phyloP scores from a whole-genome alignment of 2,797 vertebrate species.

The Pipistrellus pygmaeus region DNA sequence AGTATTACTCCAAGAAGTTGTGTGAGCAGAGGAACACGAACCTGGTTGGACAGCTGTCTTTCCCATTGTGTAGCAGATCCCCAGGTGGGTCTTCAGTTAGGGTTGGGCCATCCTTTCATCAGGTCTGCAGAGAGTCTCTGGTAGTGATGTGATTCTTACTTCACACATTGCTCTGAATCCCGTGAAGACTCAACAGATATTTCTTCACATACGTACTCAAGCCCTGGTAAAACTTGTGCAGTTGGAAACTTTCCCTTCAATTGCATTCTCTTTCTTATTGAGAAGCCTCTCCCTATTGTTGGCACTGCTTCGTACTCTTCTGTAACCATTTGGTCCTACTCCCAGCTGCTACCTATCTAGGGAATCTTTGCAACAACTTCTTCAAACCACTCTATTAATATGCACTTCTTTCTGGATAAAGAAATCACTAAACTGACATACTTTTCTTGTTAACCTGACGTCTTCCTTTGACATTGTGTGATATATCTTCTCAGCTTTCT shows the following conservation, averaged over 20 bases:
- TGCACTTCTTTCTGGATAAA: not conserved
- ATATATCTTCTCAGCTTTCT: not conserved
- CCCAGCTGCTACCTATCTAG: not conserved
- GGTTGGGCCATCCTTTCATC: slow-evolving; percentile 44
- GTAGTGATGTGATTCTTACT: not conserved
- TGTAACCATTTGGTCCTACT: not conserved
- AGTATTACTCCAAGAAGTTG: slow-evolving; percentile 77
- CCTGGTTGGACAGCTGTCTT: slow-evolving; percentile 74
- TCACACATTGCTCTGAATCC: not conserved
- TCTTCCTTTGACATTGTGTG: not conserved
- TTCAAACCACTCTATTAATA: not conserved
- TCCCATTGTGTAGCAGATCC: slow-evolving; percentile 68
- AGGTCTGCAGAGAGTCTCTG: not conserved
- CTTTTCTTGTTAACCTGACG: slow-evolving; percentile 15
- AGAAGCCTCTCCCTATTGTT: not conserved
- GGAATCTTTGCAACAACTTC: not conserved
- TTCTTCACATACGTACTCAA: not conserved
- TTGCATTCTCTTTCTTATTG: not conserved
- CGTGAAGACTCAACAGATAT: not conserved
- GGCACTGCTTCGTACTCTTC: not conserved
- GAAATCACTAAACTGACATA: not conserved
- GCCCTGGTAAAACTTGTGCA: slow-evolving; percentile 4
- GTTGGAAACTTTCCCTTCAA: not conserved
- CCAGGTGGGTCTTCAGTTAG: slow-evolving; percentile 59
- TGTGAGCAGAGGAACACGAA: slow-evolving; percentile 74